Base-by-base conservation (phyloP, 2,888 invertebrate genomes). In the Noctua janthe region DNA sequence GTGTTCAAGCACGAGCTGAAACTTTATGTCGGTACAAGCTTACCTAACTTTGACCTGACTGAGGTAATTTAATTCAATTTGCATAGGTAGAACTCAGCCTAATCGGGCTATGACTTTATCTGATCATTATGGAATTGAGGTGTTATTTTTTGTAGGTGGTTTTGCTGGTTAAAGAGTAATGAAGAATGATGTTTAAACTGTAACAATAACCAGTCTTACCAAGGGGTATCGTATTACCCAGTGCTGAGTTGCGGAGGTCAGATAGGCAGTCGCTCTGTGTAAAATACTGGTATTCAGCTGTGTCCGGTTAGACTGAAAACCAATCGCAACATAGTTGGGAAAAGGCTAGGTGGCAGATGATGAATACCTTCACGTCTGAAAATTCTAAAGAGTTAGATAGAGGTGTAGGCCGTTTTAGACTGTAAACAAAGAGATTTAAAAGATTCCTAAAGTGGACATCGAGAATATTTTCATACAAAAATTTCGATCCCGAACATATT, bases 31-130 rank as follows among this genome's bases (percentile, higher is more conserved):
- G 43, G 72, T 75, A 77, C 69, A 77, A 62, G 76, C 71, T 75
- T 82, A 49, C 56, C 62, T 56, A 59, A 78, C 71, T 74, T 74
- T 35, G 23, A 76, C 23, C 35, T 80, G 47, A 74, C 64, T 73
- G 74, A 67, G 62, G 76, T 78, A 71, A 80, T 81, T 85, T 80
- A 76, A 88, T 88, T 86, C 59, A 78, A 80, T 82, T 75, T 80
- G 67, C 77, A 76, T 86, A 78, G 70, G 75, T 67, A 59, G 39
- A 72, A 67, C 56, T 77, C 39, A 13, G 29, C 47, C 67, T 83
- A 83, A 83, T 78, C 75, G 35, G 13, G 43, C 54, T 56, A 70
- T 69, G 71, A 77, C 56, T 74, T 74, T 82, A 77, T 74, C 74
- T 43, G 59, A 73, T 78, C 15, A 29, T 73, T 67, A 43, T 54